Conservation (phyloP, 2,113 vertebrate genomes). For the Chaetops frenatus region DNA sequence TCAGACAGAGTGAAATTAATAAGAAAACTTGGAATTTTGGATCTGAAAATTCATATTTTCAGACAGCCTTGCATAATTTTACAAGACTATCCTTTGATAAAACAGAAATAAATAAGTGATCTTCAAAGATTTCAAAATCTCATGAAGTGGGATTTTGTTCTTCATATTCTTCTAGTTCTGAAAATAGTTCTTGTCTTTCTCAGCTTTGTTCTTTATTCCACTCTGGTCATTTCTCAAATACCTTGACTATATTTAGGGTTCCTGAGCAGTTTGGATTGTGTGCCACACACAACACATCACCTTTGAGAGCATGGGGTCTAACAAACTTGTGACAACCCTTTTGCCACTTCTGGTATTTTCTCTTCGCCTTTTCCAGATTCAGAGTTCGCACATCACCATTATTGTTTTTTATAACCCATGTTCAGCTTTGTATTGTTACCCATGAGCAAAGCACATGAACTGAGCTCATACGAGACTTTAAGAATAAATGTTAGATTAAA, state of each 20-base stretch:
- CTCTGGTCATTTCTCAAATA: neutral
- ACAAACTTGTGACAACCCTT: neutral
- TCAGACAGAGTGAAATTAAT: neutral
- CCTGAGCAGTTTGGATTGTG: neutral
- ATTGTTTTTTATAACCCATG: neutral
- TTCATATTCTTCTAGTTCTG: neutral
- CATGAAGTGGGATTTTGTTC: neutral
- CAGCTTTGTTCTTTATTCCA: no score
- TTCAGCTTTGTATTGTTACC: neutral
- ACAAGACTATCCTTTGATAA: neutral
- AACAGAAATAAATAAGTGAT: neutral
- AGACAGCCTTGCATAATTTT: neutral
- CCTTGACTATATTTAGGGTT: neutral
- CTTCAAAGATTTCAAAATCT: neutral
- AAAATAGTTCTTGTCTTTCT: neutral
- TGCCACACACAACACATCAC: neutral
- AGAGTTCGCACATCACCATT: fast-evolving
- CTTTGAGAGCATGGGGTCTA: neutral
- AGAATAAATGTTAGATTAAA: neutral
- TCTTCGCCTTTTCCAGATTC: neutral
- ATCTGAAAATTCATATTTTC: neutral
- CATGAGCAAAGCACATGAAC: neutral
- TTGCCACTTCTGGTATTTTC: neutral
- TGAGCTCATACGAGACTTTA: neutral
- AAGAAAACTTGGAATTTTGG: neutral